Percentiles rank a stretch among this genome's conserved stretches.
phyloP scores from a whole-genome alignment of 2,888 invertebrate species.

The Pachydiplax longipennis region DNA sequence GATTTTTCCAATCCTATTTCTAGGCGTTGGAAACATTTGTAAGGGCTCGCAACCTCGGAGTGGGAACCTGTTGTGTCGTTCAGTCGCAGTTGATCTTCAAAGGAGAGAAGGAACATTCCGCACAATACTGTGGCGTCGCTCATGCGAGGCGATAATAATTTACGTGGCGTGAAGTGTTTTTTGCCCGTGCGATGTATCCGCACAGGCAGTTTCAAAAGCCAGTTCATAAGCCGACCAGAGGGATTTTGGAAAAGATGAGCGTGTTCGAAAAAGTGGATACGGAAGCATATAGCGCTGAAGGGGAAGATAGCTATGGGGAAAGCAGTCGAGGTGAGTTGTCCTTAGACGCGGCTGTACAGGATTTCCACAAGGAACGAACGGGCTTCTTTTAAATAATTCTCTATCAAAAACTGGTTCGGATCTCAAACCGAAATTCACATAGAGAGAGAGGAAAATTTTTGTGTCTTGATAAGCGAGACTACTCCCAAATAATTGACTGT shows the following conservation, averaged over 20 bases:
- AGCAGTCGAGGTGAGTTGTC: neutral
- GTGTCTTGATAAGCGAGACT: no score
- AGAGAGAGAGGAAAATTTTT: no score
- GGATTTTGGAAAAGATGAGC: constrained; percentile 31
- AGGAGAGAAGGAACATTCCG: neutral
- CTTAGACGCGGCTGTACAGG: neutral
- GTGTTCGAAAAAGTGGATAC: constrained; percentile 27
- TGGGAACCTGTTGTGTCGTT: constrained; percentile 2
- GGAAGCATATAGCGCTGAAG: neutral
- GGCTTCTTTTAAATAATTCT: neutral
- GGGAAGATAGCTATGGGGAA: neutral
- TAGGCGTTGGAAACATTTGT: neutral
- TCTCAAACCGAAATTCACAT: no score
- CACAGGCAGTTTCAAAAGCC: neutral
- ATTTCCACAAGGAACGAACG: neutral
- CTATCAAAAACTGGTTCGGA: no score
- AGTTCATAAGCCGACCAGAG: constrained; percentile 2
- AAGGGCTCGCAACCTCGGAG: neutral
- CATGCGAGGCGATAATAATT: neutral
- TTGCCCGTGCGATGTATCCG: neutral
- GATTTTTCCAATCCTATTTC: constrained; percentile 38
- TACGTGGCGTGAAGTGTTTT: neutral
- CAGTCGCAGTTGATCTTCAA: neutral
- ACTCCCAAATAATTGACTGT: no score
- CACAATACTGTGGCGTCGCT: neutral